Conservation (phyloP, 2,797 vertebrate species). For the Philypnodon macrostomus region DNA sequence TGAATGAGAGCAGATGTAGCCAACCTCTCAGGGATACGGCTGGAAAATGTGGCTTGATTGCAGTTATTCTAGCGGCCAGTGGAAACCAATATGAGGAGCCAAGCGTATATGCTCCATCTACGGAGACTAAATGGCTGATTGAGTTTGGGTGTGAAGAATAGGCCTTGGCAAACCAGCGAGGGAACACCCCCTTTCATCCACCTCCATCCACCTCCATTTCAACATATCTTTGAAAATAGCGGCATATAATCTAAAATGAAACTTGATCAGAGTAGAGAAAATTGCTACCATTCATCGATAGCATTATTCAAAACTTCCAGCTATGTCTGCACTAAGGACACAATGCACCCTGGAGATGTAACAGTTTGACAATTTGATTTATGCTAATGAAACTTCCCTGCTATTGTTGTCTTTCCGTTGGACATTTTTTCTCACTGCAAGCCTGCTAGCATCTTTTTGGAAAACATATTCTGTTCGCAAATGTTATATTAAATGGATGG, state of each 20-base stretch:
- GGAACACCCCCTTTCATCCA: constrained; percentile 62
- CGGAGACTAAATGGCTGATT: constrained; percentile 62
- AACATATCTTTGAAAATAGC: constrained; percentile 63
- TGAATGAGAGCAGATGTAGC: constrained; percentile 53
- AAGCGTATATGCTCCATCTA: constrained; percentile 62
- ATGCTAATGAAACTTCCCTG: constrained; percentile 53
- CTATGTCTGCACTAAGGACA: constrained; percentile 18
- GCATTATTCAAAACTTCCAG: constrained; percentile 44
- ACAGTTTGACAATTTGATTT: constrained; percentile 60
- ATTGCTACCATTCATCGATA: constrained; percentile 37
- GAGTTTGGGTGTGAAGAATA: constrained; percentile 56
- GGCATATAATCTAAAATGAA: constrained; percentile 51
- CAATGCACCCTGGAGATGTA: constrained; percentile 46
- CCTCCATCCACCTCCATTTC: constrained; percentile 62
- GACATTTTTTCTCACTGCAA: constrained; percentile 38
- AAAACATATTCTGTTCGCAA: constrained; percentile 45
- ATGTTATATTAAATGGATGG: constrained; percentile 55
- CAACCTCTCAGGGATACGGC: constrained; percentile 47
- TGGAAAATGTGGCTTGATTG: constrained; percentile 69
- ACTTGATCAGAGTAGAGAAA: constrained; percentile 43
- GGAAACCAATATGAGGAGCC: constrained; percentile 67
- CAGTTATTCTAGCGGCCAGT: constrained; percentile 65
- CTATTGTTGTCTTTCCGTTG: constrained; percentile 45
- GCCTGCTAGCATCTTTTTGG: constrained; percentile 24
- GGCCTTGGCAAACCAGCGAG: constrained; percentile 48